Percentiles rank a stretch among this genome's conserved stretches.
These are phyloP conservation scores for Rhea americana DNA, from an alignment of 2,113 vertebrate species.

Conservation along the genomic window DNA sequence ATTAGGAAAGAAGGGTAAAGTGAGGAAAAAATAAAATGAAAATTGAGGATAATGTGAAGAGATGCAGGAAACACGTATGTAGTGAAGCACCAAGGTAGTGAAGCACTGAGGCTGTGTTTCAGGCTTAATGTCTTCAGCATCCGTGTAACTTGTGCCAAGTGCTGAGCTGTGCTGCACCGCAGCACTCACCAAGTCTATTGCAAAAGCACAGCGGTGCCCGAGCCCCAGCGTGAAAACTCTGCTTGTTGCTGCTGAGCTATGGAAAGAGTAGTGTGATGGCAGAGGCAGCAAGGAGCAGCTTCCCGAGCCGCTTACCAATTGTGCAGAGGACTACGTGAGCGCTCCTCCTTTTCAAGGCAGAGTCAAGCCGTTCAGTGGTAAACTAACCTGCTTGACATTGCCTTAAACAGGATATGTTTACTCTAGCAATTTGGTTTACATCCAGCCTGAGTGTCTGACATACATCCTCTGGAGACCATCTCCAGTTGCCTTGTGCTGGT, in stretches of 20 bases:
- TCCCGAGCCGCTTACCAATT: not conserved
- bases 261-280: not conserved
- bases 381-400: not conserved
- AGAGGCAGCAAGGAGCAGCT: not conserved
- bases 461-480: not conserved
- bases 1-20: not conserved
- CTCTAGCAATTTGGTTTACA: not conserved
- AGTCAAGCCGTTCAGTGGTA: not conserved
- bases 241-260: not conserved
- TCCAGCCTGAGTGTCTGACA: not conserved
- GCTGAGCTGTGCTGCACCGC: not conserved
- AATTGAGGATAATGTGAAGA: not conserved
- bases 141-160: accelerated
- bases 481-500: not conserved
- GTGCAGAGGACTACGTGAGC: accelerated
- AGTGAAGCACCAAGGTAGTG: not conserved
- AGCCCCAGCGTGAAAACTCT: not conserved
- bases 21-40: not conserved
- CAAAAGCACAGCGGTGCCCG: not conserved
- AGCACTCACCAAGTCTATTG: not conserved
- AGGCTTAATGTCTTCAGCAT: not conserved
- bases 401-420: not conserved
- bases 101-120: not conserved
- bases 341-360: not conserved
- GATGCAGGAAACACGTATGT: not conserved